Evolutionary conservation across 2,888 invertebrate genomes (phyloP), one percentile per base, ranked within the genome.

Genomic region (Tinea trinotella): DNA sequence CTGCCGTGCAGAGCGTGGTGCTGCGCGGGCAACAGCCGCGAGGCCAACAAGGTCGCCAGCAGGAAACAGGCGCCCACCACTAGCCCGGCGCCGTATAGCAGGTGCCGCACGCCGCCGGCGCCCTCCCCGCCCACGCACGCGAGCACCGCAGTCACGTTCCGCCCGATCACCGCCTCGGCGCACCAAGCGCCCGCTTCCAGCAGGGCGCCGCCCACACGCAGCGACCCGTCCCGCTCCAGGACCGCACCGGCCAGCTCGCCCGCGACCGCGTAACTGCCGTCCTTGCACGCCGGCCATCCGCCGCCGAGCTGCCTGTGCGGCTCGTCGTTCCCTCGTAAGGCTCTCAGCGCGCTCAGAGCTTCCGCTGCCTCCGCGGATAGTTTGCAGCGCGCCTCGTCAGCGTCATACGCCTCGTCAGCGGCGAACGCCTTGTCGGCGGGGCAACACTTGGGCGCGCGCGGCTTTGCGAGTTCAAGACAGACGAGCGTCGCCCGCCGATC

Each of bases 1-100:
- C 93, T 89, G 93, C 95, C 95, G 78, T 95, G 95, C 64, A 95
- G 87, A 59, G 93, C 93, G 83, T 94, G 95, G 81, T 93, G 92
- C 63, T 93, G 92, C 60, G 93, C 91, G 54, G 94, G 94, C 71
- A 94, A 87, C 62, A 94, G 87, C 66, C 91, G 92, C 13, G 94
- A 92, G 9, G 94, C 92, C 48, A 90, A 92, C 66, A 95, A 79
- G 54, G 95, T 95, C 13, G 93, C 92, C 36, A 92, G 91, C 72
- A 95, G 84, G 84, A 95, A 95, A 58, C 93, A 88, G 2, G 92
- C 93, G 63, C 94, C 94, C 63, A 95, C 88, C 56, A 94, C 90
- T 69, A 95, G 86, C 57, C 92, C 93, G 56, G 91, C 89, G 57
- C 94, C 93, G 70, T 94, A 93, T 60, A 95, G 77, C 53, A 90